Evolutionary conservation across 1,140 invertebrate species (phyloP), one percentile per base, ranked within the genome.

Genomic region (Papilio xuthus): DNA sequence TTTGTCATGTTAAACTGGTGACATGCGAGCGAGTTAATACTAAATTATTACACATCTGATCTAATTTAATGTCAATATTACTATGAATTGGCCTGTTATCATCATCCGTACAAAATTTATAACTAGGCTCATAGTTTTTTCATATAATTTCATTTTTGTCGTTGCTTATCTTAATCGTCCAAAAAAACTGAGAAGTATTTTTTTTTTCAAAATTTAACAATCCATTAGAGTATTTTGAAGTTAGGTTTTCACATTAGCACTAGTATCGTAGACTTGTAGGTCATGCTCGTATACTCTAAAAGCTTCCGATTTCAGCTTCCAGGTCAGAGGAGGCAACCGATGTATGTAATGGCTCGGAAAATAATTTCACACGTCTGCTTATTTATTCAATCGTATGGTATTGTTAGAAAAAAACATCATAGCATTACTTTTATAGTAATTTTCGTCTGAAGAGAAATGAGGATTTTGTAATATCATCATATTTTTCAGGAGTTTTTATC

Each of bases 271-370:
- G 13, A 63, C 60, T 63, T 63, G 60, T 63, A 63, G 60, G 60
- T 63, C 60, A 63, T 63, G 60, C 60, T 63, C 60, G 60, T 63
- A 28, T 63, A 15, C 60, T 26, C 60, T 63, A 42, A 71, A 71
- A 42, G 69, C 69, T 41, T 37, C 69, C 69, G 69, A 42, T 71
- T 71, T 71, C 18, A 71, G 69, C 69, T 71, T 71, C 32, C 69
- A 42, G 69, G 69, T 71, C 69, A 71, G 69, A 9, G 32, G 69
- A 42, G 37, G 32, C 20, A 37, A 32, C 13, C 60, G 60, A 63
- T 32, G 60, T 28, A 15, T 23, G 69, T 42, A 41, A 42, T 41
- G 69, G 37, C 20, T 71, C 69, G 28, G 18, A 20, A 42, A 41
- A 71, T 18, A 71, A n/a, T 71, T 71, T 71, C 26, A 20, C 69